Evolutionary conservation across 2,113 vertebrate genomes (phyloP), one percentile per base, ranked within the genome.

Genomic region (Cyprinodon brontotheroides): DNA sequence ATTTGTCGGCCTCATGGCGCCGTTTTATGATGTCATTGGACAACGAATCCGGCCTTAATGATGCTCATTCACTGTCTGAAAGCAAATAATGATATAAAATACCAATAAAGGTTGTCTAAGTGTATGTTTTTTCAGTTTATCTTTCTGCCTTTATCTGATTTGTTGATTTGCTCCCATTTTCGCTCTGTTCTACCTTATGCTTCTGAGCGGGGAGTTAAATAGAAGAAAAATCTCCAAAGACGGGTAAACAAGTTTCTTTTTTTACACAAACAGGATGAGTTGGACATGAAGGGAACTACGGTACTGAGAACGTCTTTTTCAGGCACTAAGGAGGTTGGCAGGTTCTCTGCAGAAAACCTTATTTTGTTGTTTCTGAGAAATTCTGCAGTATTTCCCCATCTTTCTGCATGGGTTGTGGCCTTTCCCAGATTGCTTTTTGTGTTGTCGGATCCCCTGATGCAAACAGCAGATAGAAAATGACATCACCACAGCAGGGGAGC

Each of bases 171-270:
- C 10, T 0, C 61, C 64, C 0, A 47, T 65, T 48, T 3, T 65
- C 0, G 1, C 62, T 74, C 10, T 3, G 48, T 17, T 29, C 47
- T 14, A 2, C 61, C 41, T 67, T 3, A 61, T 36, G 64, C n/a
- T 61, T 67, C 64, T 53, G 53, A 40, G 53, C 1, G 4, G 53
- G 15, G 61, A 41, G 61, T 12, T 15, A 50, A 5, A 66, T 41
- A 9, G 39, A 59, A n/a, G 53, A 38, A n/a, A 11, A 11, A 74
- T 53, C 50, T 61, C 50, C 50, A 67, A 38, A 74, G 53, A 43
- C 15, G 72, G 53, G 61, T 13, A 63, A 29, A 29, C 29, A 29
- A 29, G 29, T 29, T 29, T 29, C 29, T 29, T 29, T 29, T 29
- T 29, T 29, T 29, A 29, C 1, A 20, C 3, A 8, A 14, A 9